A percentile compares a stretch with the other conserved stretches of the same genome.
Conservation (phyloP, 2,797 vertebrate species). For the Tarsius wallacei region DNA sequence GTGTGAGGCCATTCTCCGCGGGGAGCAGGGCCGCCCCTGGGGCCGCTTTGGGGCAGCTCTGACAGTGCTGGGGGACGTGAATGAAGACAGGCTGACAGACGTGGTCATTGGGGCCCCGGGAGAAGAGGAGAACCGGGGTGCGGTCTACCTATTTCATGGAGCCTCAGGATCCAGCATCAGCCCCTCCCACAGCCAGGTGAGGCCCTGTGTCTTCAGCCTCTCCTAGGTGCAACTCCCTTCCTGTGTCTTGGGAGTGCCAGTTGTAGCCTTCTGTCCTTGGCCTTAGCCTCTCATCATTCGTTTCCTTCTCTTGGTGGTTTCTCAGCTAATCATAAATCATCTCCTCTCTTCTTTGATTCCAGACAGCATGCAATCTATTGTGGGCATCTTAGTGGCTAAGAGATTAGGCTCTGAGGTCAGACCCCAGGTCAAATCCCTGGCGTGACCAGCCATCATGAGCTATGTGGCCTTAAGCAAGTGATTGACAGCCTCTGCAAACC, state of each 20-base stretch:
- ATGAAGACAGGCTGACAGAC: slow-evolving; percentile 92
- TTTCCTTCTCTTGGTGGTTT: background rate
- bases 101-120: slow-evolving; percentile 94
- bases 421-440: background rate
- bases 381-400: background rate
- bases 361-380: background rate
- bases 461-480: background rate
- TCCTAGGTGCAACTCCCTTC: background rate
- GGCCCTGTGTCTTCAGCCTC: background rate
- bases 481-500: background rate
- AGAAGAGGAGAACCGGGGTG: slow-evolving; percentile 92
- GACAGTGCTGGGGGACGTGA: slow-evolving; percentile 92
- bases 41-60: slow-evolving; percentile 93
- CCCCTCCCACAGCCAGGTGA: slow-evolving; percentile 83
- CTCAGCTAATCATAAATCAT: background rate
- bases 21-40: slow-evolving; percentile 82
- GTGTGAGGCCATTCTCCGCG: slow-evolving; percentile 75
- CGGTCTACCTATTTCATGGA: slow-evolving; percentile 94
- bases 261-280: no score
- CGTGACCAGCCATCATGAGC: background rate
- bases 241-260: background rate
- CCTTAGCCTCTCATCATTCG: no score
- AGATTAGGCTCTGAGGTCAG: background rate
- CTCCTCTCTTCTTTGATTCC: background rate
- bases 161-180: background rate